These are phyloP conservation scores for Nebria brevicollis DNA, from an alignment of 2,888 invertebrate species.

Conservation along the genomic window DNA sequence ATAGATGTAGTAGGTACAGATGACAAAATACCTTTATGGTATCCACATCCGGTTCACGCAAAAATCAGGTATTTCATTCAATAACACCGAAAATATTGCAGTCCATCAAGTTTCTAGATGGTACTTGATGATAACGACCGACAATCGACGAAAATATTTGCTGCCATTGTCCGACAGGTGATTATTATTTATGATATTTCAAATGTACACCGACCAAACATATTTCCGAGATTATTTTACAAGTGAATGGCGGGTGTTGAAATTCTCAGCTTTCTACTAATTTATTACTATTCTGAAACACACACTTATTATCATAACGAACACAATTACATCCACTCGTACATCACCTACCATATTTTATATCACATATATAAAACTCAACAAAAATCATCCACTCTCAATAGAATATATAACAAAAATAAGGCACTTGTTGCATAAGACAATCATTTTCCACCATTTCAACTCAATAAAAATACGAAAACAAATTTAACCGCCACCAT, in stretches of 20 bases:
- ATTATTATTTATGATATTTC: background rate
- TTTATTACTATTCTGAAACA: background rate
- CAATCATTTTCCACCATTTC: no score
- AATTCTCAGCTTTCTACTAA: background rate
- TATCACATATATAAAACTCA: no score
- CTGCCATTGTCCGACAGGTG: background rate
- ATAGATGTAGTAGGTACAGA: background rate
- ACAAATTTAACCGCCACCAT: no score
- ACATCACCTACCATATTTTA: background rate
- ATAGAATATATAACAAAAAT: no score
- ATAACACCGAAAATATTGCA: slow-evolving; percentile 16
- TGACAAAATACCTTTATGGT: slow-evolving; percentile 41
- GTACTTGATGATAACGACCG: background rate
- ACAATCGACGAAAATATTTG: background rate
- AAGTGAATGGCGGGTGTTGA: background rate
- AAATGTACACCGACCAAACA: background rate
- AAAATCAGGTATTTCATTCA: slow-evolving; percentile 30
- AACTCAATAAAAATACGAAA: no score
- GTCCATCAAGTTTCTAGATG: background rate
- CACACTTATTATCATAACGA: background rate
- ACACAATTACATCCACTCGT: background rate
- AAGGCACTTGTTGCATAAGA: no score
- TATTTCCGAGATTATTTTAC: background rate
- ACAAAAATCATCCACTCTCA: no score
- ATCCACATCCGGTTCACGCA: slow-evolving; percentile 31